Percentiles rank a stretch among this genome's conserved stretches.
phyloP scores from a whole-genome alignment of 2,113 vertebrate genomes.

The Dipodomys stephensi region DNA sequence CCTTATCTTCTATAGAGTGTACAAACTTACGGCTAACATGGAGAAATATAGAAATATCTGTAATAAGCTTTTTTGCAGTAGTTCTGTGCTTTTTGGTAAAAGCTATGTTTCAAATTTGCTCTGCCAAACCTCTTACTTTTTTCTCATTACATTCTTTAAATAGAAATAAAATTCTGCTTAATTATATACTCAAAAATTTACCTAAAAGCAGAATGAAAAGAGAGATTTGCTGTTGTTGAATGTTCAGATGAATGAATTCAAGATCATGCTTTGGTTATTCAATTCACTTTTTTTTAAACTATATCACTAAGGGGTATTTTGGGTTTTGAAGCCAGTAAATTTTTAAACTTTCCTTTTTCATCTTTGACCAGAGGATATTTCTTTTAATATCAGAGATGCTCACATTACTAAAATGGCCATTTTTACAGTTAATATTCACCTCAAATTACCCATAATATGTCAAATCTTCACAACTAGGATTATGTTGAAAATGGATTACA shows the following conservation, averaged over 20 bases:
- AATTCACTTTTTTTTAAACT: not conserved
- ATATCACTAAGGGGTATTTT: not conserved
- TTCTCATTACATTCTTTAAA: not conserved
- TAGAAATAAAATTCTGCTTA: not conserved
- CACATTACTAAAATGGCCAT: constrained; percentile 64
- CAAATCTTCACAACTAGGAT: constrained; percentile 65
- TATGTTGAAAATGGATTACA: constrained; percentile 72
- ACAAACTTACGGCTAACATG: not conserved
- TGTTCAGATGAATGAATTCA: not conserved
- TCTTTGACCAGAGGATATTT: constrained; percentile 65
- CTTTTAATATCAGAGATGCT: constrained; percentile 61
- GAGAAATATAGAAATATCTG: not conserved
- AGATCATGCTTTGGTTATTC: not conserved
- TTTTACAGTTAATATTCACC: constrained; percentile 74
- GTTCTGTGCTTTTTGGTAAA: not conserved
- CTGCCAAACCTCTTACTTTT: not conserved
- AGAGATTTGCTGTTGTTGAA: not conserved
- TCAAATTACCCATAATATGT: constrained; percentile 69
- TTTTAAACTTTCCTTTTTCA: constrained; percentile 44
- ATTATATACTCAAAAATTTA: not conserved
- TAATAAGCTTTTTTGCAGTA: not conserved
- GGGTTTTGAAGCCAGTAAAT: not conserved
- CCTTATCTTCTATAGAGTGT: not conserved
- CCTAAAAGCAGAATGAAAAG: not conserved
- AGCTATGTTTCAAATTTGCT: not conserved